Evolutionary conservation across 2,888 invertebrate species (phyloP).

Genomic region (Calliopum simillimum): DNA sequence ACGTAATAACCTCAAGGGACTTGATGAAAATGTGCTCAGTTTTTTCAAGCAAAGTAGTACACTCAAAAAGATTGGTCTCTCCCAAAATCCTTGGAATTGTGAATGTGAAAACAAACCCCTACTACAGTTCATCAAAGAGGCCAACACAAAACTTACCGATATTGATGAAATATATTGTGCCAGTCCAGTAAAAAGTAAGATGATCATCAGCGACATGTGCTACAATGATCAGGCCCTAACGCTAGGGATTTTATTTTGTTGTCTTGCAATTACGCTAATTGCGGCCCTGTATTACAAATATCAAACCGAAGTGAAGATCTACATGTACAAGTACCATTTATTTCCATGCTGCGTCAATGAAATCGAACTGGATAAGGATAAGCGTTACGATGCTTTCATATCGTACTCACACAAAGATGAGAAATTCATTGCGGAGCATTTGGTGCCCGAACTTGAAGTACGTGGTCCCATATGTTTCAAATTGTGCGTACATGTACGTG

Average conservation of each 20-base stretch:
- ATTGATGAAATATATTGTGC: slow-evolving; percentile 58
- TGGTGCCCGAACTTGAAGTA: slow-evolving; percentile 76
- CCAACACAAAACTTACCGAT: slow-evolving; percentile 63
- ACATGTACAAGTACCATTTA: slow-evolving; percentile 75
- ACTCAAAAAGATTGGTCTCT: too few relatives aligned
- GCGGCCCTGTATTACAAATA: slow-evolving; percentile 71
- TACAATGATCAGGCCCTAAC: slow-evolving; percentile 61
- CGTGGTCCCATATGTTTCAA: slow-evolving; percentile 74
- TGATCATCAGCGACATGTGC: too few relatives aligned
- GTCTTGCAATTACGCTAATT: slow-evolving; percentile 67
- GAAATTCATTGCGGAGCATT: slow-evolving; percentile 74
- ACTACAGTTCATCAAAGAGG: slow-evolving; percentile 71
- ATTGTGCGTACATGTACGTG: slow-evolving; percentile 79
- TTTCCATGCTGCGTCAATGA: slow-evolving; percentile 75
- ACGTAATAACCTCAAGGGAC: slow-evolving; percentile 70
- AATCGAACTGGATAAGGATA: slow-evolving; percentile 75
- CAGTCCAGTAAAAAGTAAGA: too few relatives aligned
- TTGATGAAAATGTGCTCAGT: slow-evolving; percentile 67
- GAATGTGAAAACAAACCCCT: slow-evolving; percentile 74
- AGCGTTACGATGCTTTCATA: slow-evolving; percentile 81
- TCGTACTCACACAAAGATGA: slow-evolving; percentile 85
- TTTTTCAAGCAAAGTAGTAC: slow-evolving; percentile 67
- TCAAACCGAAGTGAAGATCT: slow-evolving; percentile 75
- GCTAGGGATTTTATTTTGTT: slow-evolving; percentile 66
- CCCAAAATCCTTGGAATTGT: slow-evolving; percentile 78